phyloP scores from a whole-genome alignment of 2,113 vertebrate genomes.

The Mastomys coucha region DNA sequence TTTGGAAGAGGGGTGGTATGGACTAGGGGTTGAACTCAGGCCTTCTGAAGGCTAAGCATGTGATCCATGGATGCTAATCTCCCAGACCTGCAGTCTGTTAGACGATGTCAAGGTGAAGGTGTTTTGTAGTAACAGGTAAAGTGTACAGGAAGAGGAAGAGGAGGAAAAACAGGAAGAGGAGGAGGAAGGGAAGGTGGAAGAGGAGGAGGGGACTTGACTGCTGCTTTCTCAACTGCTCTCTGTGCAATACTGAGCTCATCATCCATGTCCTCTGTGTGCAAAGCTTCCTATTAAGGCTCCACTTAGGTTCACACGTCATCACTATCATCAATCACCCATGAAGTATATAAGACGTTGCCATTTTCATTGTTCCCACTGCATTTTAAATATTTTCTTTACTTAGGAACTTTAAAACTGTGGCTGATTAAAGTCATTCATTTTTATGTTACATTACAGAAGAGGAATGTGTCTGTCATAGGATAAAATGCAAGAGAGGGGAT shows the following conservation, averaged over 20 bases:
- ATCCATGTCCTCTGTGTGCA: background rate
- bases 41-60: too few species aligned
- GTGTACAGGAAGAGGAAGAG: background rate
- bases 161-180: too few species aligned
- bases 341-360: background rate
- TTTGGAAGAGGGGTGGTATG: background rate
- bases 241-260: background rate
- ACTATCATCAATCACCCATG: background rate
- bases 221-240: background rate
- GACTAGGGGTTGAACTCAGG: background rate
- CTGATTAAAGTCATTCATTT: conserved; percentile 1
- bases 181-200: background rate
- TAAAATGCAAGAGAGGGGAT: too few species aligned
- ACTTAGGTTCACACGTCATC: background rate
- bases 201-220: background rate
- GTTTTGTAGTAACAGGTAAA: background rate
- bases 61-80: too few species aligned
- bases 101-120: background rate
- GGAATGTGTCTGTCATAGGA: background rate
- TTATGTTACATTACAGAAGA: conserved; percentile 2
- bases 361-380: background rate
- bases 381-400: conserved; percentile 13
- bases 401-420: background rate
- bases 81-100: background rate
- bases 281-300: background rate